Percentiles rank a stretch among this genome's conserved stretches.
Conservation (phyloP, 2,113 vertebrate genomes). For the Ploceus nigricollis region DNA sequence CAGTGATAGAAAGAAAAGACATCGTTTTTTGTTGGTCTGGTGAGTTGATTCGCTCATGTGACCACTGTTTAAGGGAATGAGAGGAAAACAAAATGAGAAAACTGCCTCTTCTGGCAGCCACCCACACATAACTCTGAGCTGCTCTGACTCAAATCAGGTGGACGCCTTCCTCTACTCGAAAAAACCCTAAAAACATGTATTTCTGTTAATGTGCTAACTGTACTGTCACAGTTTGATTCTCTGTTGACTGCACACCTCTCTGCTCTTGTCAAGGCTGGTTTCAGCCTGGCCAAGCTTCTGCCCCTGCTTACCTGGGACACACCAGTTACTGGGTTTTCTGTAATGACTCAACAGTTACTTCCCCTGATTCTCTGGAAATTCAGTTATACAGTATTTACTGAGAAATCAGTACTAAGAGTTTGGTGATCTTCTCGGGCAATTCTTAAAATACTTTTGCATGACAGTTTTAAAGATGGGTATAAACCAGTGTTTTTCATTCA, state of each 20-base stretch:
- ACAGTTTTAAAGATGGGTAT: not conserved
- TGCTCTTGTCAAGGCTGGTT: not conserved
- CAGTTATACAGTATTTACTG: not conserved
- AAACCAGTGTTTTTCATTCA: not conserved
- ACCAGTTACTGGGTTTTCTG: not conserved
- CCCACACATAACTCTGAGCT: not conserved
- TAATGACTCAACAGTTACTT: not conserved
- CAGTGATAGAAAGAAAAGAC: not conserved
- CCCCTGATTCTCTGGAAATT: not conserved
- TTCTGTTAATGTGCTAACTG: not conserved
- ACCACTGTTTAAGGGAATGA: not conserved
- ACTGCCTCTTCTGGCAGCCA: not conserved
- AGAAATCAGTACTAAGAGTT: not conserved
- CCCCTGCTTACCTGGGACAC: not conserved
- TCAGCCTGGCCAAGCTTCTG: not conserved
- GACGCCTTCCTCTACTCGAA: not conserved
- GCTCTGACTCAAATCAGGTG: not conserved
- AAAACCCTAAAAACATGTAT: not conserved
- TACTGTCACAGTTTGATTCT: not conserved
- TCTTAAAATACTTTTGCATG: not conserved
- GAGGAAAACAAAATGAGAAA: constrained; percentile 26
- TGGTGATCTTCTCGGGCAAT: not conserved
- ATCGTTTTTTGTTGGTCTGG: not conserved
- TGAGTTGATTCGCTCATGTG: not conserved
- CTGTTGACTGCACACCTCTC: not conserved